Evolutionary conservation across 1,140 invertebrate species (phyloP), one percentile per base, ranked within the genome.

Genomic region (Pseudomyrmex flavicornis): DNA sequence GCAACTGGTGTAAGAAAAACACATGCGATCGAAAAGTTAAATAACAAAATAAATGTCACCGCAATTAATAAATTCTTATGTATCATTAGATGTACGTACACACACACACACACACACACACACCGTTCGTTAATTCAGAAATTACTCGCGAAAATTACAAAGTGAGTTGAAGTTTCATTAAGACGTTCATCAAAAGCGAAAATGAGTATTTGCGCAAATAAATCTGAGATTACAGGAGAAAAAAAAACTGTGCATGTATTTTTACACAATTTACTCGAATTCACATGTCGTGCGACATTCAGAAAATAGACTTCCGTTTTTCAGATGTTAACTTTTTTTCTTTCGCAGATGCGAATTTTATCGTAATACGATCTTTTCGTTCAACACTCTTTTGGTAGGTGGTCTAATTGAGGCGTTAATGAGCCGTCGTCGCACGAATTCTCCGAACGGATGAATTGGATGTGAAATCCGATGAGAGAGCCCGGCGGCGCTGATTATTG

Each of bases 361-460:
- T 22, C 20, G 17, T 17, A 61, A 46, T 59, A 15, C 15, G 35
- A 68, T 70, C 9, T 68, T 35, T 59, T 8, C 44, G 20, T 15
- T 61, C 48, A 22, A 13, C 15, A 48, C n/a, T 26, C 56, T 62
- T 74, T 74, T 35, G 48, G 13, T 26, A 15, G 15, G 9, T 13
- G n/a, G 20, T 46, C 17, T 75, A 82, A 82, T 75, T 82, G 12
- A 17, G 20, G 15, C 10, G 70, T 63, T 82, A 82, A 82, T 73
- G 59, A 82, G 70, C 2, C 59, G 13, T 62, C 70, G 20, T 75
- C 79, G 17, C 26, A 20, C 44, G 26, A 56, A 75, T 56, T 56
- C 59, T 35, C 50, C 26, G 59, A 56, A 44, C 26, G 26, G 61
- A 35, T 35, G 7, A 62, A 63, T 52, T 70, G 46, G 44, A 80